phyloP scores from a whole-genome alignment of 1,140 invertebrate species.

The Pachyrhynchus sulphureomaculatus region DNA sequence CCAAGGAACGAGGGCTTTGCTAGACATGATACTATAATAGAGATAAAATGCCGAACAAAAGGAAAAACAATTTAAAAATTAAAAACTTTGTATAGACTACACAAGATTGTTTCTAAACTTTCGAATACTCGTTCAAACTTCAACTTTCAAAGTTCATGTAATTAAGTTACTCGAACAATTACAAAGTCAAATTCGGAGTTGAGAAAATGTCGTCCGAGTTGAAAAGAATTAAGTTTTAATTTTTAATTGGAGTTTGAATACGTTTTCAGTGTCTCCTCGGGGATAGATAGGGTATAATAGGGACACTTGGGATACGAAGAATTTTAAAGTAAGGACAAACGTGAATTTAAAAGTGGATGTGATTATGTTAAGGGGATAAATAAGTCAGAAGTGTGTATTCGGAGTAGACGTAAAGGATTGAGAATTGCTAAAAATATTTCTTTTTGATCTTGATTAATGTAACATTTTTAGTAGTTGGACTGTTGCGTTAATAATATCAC shows the following conservation, averaged over 20 bases:
- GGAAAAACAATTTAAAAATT: too few relatives aligned
- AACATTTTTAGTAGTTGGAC: too few relatives aligned
- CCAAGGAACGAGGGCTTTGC: too few relatives aligned
- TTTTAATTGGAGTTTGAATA: constrained; percentile 40
- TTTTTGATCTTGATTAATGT: too few relatives aligned
- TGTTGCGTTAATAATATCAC: too few relatives aligned
- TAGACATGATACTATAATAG: too few relatives aligned
- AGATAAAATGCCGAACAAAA: neutral
- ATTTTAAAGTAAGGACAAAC: constrained; percentile 31
- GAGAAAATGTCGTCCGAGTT: constrained; percentile 33
- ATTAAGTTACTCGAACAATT: constrained; percentile 37
- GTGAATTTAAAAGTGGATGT: constrained; percentile 24
- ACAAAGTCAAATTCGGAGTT: constrained; percentile 37
- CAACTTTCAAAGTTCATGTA: constrained; percentile 25
- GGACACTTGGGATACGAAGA: constrained; percentile 25
- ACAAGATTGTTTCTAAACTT: constrained; percentile 10
- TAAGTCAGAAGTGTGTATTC: constrained; percentile 2
- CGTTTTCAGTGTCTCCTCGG: constrained; percentile 24
- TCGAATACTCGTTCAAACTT: constrained; percentile 25
- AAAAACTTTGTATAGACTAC: neutral
- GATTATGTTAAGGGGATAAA: constrained; percentile 17
- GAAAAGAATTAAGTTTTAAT: constrained; percentile 41
- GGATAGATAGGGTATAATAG: constrained; percentile 31
- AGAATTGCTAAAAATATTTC: too few relatives aligned
- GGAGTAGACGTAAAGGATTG: too few relatives aligned